Evolutionary conservation across 2,797 vertebrate species (phyloP).

Genomic region (Hydrolagus colliei): DNA sequence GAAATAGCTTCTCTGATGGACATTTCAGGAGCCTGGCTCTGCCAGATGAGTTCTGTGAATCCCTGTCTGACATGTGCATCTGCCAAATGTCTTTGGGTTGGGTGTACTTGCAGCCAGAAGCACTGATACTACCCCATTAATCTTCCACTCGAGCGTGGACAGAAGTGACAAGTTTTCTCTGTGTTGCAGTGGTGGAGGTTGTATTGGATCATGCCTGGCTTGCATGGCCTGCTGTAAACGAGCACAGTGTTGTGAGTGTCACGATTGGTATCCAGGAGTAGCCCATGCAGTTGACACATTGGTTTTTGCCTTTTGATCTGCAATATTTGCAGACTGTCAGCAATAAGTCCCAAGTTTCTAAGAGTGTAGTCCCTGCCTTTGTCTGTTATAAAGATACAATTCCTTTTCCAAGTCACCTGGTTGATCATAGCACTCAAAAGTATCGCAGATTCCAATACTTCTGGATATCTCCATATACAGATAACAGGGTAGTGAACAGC

Average conservation of each 20-base stretch:
- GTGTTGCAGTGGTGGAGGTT: not conserved
- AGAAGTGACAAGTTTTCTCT: not conserved
- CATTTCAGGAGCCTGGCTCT: not conserved
- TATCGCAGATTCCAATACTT: not conserved
- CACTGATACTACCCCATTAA: not conserved
- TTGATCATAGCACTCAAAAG: not conserved
- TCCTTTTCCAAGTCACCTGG: not conserved
- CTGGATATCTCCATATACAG: not conserved
- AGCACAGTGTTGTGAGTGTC: not conserved
- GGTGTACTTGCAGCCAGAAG: not conserved
- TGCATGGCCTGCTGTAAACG: not conserved
- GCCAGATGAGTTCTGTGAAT: not conserved
- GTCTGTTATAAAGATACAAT: not conserved
- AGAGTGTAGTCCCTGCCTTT: not conserved
- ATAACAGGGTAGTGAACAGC: not conserved
- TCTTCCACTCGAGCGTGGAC: not conserved
- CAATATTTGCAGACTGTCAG: not conserved
- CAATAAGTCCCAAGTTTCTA: not conserved
- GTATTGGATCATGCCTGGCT: not conserved
- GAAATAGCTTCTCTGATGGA: not conserved
- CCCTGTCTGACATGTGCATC: not conserved
- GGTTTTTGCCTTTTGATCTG: not conserved
- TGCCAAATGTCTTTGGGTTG: slow-evolving; percentile 12
- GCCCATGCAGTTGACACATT: not conserved
- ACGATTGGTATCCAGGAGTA: not conserved